Evolutionary conservation across 2,797 vertebrate species (phyloP), one percentile per base, ranked within the genome.

Genomic region (Alcedo quadribrachys): DNA sequence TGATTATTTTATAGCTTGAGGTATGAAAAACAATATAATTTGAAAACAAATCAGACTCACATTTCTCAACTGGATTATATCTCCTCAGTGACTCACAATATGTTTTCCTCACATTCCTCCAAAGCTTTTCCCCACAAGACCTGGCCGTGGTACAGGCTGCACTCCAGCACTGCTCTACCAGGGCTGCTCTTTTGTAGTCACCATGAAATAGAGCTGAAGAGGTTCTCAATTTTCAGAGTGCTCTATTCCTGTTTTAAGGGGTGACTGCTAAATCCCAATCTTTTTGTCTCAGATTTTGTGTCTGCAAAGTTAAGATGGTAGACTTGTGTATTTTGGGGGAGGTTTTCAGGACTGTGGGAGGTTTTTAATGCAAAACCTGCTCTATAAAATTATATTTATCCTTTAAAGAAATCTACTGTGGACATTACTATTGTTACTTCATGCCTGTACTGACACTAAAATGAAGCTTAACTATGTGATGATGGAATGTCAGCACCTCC

Each of bases 1-100:
- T 89, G 67, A 96, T 96, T 94, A 95, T 96, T 95, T 95, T 94
- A 91, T 85, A 92, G 88, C 90, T 92, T 28, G 50, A 69, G 88
- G 94, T 88, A 94, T 88, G 90, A 86, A 94, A 96, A 97, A 70
- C 71, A 93, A 86, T 91, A 76, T 81, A 88, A 96, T 85, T 85
- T 83, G 81, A 94, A 94, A 95, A 91, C 78, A 95, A 94, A 92
- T 94, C 77, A 87, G 87, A 90, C 62, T 90, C 84, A 76, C 69
- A 95, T 80, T 90, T 87, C 65, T 83, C 67, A 60, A 87, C 81
- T 91, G 71, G 65, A 81, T 95, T 95, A 93, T 60, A 83, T 54
- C 73, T 92, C 79, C 77, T 88, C 75, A 89, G 75, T 89, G 87
- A 73, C 73, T 94, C 88, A 87, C 35, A 90, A 46, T 55, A 62